Percentiles rank a stretch among this genome's conserved stretches.
Evolutionary conservation across 2,888 invertebrate genomes (phyloP).

Genomic region (Diabrotica balteata): DNA sequence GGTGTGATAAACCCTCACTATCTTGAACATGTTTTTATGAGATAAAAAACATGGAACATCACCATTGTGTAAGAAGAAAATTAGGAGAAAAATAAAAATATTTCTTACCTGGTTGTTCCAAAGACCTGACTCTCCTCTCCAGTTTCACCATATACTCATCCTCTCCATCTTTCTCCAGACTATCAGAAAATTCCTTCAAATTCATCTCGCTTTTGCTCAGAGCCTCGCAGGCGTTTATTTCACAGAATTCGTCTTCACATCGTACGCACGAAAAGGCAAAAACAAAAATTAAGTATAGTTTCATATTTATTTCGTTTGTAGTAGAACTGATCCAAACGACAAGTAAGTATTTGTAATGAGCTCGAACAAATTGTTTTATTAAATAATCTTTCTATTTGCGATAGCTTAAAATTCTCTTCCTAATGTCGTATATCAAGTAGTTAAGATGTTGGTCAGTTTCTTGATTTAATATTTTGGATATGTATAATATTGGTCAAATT

Average conservation of each 20-base stretch:
- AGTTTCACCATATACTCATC: constrained; percentile 63
- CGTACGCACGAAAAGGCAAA: constrained; percentile 2
- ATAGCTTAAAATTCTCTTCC: constrained; percentile 19
- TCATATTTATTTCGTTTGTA: constrained; percentile 5
- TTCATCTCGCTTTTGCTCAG: constrained; percentile 57
- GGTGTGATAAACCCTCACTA: too few relatives aligned
- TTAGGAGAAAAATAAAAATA: background rate
- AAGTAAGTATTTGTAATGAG: background rate
- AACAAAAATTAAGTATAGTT: background rate
- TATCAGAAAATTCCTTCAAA: constrained; percentile 47
- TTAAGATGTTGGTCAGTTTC: too few relatives aligned
- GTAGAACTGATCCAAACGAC: too few relatives aligned
- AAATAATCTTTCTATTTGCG: constrained; percentile 12
- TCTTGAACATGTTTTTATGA: too few relatives aligned
- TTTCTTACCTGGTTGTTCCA: constrained; percentile 73
- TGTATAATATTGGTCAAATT: too few relatives aligned
- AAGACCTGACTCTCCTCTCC: constrained; percentile 70
- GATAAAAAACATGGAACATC: too few relatives aligned
- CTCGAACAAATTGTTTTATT: constrained; percentile 17
- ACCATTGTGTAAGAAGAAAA: background rate
- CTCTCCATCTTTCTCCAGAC: constrained; percentile 51
- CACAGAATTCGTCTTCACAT: constrained; percentile 51
- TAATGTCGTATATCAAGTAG: constrained; percentile 6
- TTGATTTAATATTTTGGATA: too few relatives aligned
- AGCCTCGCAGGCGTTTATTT: constrained; percentile 65